Conservation (phyloP, 1,140 invertebrate species). For the Ectropis grisescens region DNA sequence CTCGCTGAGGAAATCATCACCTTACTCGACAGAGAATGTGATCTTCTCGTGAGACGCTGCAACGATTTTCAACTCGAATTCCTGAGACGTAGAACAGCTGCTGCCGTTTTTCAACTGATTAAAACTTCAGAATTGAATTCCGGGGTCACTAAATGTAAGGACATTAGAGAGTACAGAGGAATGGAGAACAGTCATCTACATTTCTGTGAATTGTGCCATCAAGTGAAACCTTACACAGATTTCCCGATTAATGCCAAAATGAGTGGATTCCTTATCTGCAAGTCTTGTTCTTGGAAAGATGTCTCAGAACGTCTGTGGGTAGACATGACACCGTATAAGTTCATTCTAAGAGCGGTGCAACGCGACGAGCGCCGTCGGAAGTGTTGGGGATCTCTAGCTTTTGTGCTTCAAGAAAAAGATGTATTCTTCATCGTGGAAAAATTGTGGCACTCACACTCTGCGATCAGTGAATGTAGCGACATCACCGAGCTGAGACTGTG, state of each 20-base stretch:
- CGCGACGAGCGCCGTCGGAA: conserved; percentile 71
- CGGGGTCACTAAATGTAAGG: conserved; percentile 62
- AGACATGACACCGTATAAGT: conserved; percentile 73
- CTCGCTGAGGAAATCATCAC: conserved; percentile 69
- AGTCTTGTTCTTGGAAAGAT: conserved; percentile 68
- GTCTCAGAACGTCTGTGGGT: conserved; percentile 65
- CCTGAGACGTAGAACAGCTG: conserved; percentile 72
- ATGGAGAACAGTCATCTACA: conserved; percentile 66
- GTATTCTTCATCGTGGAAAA: conserved; percentile 76
- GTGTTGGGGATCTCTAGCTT: conserved; percentile 71
- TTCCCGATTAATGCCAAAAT: conserved; percentile 63
- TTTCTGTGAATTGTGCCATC: conserved; percentile 68
- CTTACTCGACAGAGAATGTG: conserved; percentile 74
- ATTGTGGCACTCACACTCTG: conserved; percentile 78
- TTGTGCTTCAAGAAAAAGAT: conserved; percentile 74
- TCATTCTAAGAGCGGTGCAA: conserved; percentile 73
- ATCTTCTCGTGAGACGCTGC: conserved; percentile 69
- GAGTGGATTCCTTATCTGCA: conserved; percentile 62
- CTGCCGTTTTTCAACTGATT: conserved; percentile 67
- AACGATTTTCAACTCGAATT: conserved; percentile 62
- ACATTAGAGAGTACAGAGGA: conserved; percentile 55
- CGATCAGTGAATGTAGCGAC: conserved; percentile 73
- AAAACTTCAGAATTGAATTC: conserved; percentile 69
- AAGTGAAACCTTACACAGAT: conserved; percentile 64
- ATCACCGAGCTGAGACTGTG: conserved; percentile 71